Evolutionary conservation across 2,888 invertebrate species (phyloP).

Genomic region (Stratiomys singularior): DNA sequence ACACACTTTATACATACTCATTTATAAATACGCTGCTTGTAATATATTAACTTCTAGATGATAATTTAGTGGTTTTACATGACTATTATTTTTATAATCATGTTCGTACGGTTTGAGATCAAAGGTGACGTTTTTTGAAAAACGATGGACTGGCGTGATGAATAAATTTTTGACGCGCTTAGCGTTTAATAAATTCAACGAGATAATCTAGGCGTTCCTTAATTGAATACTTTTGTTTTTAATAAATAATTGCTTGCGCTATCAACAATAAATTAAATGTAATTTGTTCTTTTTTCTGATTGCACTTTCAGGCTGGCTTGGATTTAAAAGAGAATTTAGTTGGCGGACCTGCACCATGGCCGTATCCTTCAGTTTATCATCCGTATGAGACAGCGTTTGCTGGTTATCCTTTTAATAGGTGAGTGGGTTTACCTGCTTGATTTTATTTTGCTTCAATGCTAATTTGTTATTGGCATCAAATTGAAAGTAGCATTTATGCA

Average conservation of each 20-base stretch:
- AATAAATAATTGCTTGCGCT: no score
- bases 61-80: conserved; percentile 26
- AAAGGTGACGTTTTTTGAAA: conserved; percentile 13
- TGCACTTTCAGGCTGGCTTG: conserved; percentile 76
- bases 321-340: conserved; percentile 91
- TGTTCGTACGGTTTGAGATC: neutral
- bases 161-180: conserved; percentile 2
- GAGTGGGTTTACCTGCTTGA: conserved; percentile 66
- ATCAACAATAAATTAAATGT: conserved; percentile 27
- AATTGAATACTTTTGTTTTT: no score
- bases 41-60: conserved; percentile 6
- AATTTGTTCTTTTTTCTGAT: conserved; percentile 1
- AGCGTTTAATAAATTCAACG: conserved; percentile 7
- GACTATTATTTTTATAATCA: neutral
- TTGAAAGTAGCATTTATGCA: no score
- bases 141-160: neutral
- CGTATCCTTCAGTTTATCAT: conserved; percentile 91
- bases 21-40: neutral
- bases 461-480: no score
- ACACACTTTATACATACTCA: no score
- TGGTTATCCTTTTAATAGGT: conserved; percentile 96
- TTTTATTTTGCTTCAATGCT: neutral
- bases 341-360: conserved; percentile 84
- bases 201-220: no score
- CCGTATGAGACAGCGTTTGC: conserved; percentile 94